Conservation (phyloP, 2,113 vertebrate genomes). For the Daphoenositta chrysoptera region DNA sequence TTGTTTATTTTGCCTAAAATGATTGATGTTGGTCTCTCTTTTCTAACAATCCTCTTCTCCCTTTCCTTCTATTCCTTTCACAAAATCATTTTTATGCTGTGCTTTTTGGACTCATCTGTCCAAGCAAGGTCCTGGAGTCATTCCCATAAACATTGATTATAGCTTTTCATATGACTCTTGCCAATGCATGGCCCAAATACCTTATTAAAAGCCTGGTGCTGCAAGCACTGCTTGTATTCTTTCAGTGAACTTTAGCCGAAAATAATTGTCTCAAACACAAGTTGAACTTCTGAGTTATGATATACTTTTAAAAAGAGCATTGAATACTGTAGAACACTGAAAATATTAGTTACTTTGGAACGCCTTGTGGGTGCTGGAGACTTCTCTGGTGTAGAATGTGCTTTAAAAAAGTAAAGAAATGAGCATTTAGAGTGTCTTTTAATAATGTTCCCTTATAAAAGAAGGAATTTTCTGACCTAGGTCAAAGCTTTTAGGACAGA, state of each 20-base stretch:
- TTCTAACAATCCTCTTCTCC: neutral
- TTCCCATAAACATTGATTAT: neutral
- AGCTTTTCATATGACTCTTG: neutral
- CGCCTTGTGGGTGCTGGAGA: neutral
- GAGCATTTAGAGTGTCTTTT: neutral
- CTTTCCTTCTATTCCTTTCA: neutral
- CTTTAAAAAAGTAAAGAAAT: neutral
- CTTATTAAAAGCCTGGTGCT: neutral
- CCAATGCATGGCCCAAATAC: neutral
- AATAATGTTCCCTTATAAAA: neutral
- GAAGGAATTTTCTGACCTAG: constrained; percentile 44
- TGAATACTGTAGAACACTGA: neutral
- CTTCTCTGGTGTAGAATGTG: neutral
- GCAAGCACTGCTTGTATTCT: neutral
- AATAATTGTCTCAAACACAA: neutral
- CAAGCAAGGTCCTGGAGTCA: neutral
- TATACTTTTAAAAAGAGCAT: neutral
- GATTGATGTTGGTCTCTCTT: neutral
- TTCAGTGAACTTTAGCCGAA: neutral
- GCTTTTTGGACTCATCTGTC: neutral
- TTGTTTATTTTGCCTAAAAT: neutral
- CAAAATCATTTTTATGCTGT: neutral
- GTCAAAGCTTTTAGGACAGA: constrained; percentile 58
- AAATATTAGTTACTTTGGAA: neutral
- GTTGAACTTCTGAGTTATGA: neutral